Base-by-base conservation (phyloP, 2,113 vertebrate genomes). In the Laticauda laticaudata region DNA sequence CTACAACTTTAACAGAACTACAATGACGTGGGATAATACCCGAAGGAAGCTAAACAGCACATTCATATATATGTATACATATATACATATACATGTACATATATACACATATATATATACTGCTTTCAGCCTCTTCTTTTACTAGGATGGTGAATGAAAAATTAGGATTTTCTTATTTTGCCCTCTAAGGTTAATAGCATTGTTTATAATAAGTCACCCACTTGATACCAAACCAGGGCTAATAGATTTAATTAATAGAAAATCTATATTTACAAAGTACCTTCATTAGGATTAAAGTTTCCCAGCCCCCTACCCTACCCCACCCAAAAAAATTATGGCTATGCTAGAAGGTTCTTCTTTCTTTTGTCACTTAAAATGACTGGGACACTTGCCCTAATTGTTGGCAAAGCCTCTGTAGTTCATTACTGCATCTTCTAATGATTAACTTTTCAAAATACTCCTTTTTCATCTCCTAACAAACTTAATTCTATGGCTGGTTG, bases 331-430 rank as follows among this genome's bases (percentile, higher is more conserved):
- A 86, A 34, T 11, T 18, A 18, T 64, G 34, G 3, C 20, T 20
- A 29, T 92, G 55, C 56, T 93, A 94, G 81, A 93, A 92, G 39
- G 55, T 93, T 94, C 92, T 93, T 92, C 61, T 0, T 88, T 94
- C 89, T 95, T 81, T 81, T 91, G 43, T 93, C 91, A 21, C 89
- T 20, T 54, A 23, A 93, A 0, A 0, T 61, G 92, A 92, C 90
- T 85, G 5, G 94, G 91, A 94, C 92, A 92, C 93, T 95, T 57
- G 94, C 51, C 93, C 92, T 95, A 94, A 94, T 5, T 92, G 86
- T 4, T 0, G 95, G 55, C 91, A 95, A 94, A 96, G 0, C 7
- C 93, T 95, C 95, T 91, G 94, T 92, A 95, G 95, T 94, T 94
- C 92, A 90, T 94, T 94, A 94, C 92, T 91, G 91, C 87, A 88